Percentiles rank a stretch among this genome's conserved stretches.
These are phyloP conservation scores for Papio anubis DNA, from an alignment of 2,113 vertebrate genomes.

Conservation along the genomic window DNA sequence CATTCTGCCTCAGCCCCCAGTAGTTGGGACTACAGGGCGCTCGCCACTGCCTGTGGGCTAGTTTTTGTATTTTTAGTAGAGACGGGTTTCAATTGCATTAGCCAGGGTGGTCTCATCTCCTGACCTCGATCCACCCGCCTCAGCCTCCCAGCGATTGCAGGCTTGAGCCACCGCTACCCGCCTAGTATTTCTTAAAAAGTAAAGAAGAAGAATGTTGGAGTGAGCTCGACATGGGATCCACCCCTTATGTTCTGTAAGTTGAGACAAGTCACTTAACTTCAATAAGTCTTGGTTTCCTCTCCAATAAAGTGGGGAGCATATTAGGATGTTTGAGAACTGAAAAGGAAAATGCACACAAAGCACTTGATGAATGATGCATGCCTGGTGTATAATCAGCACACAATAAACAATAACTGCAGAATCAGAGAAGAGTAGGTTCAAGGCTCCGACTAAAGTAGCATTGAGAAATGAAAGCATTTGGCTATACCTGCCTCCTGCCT, in stretches of 20 bases:
- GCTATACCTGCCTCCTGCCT: background rate
- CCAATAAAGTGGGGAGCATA: background rate
- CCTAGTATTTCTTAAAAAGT: background rate
- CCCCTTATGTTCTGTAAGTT: background rate
- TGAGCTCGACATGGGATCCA: background rate
- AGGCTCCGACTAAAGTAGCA: background rate
- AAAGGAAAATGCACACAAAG: background rate
- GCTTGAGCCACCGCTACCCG: no score
- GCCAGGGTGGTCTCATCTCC: no score
- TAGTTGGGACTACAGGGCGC: no score
- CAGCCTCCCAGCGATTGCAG: no score
- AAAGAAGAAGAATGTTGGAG: background rate
- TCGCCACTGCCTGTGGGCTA: no score
- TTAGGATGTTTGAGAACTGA: background rate
- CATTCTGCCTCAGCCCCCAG: no score
- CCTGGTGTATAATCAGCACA: background rate
- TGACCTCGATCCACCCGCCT: no score
- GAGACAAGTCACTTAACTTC: background rate
- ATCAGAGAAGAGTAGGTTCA: background rate
- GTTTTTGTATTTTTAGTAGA: no score
- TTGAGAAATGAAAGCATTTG: slow-evolving; percentile 35
- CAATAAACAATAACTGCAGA: background rate
- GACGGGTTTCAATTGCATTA: no score
- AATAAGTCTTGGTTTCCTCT: background rate
- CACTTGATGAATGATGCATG: rapidly evolving